These are phyloP conservation scores for Leontocebus nigricollis DNA, from an alignment of 2,797 vertebrate genomes.

Conservation along the genomic window DNA sequence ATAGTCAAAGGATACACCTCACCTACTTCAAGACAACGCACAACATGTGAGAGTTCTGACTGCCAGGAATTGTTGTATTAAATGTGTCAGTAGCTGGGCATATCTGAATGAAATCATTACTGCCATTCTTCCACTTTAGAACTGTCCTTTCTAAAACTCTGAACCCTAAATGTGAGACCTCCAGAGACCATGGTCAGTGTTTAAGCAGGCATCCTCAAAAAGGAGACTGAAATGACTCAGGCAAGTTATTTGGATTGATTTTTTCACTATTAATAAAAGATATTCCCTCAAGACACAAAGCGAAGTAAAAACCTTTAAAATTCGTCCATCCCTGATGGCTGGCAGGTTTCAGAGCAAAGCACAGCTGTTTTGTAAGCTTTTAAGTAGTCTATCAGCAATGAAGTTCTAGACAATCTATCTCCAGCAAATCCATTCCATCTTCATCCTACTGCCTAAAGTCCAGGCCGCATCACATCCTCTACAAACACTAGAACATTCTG, in stretches of 20 bases:
- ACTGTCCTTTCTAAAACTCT: not conserved
- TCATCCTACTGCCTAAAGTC: not conserved
- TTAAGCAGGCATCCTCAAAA: not conserved
- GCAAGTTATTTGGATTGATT: not conserved
- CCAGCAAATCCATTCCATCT: not conserved
- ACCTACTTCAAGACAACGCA: not conserved
- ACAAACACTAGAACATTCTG: not conserved
- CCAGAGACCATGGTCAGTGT: not conserved
- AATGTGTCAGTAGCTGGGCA: not conserved
- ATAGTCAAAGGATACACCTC: not conserved
- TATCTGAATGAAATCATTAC: not conserved
- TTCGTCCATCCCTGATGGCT: not conserved
- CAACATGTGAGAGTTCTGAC: not conserved
- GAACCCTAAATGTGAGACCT: not conserved
- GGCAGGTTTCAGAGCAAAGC: not conserved
- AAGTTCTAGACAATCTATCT: not conserved
- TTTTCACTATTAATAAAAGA: not conserved
- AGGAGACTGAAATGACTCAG: not conserved
- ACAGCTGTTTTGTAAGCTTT: not conserved
- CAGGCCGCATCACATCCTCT: not conserved
- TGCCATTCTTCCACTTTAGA: not conserved
- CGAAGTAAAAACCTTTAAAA: not conserved
- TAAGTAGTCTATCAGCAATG: not conserved
- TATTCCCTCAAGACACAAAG: not conserved
- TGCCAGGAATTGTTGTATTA: accelerated